Evolutionary conservation across 2,113 vertebrate species (phyloP).

Genomic region (Pseudorhombus dupliciocellatus): DNA sequence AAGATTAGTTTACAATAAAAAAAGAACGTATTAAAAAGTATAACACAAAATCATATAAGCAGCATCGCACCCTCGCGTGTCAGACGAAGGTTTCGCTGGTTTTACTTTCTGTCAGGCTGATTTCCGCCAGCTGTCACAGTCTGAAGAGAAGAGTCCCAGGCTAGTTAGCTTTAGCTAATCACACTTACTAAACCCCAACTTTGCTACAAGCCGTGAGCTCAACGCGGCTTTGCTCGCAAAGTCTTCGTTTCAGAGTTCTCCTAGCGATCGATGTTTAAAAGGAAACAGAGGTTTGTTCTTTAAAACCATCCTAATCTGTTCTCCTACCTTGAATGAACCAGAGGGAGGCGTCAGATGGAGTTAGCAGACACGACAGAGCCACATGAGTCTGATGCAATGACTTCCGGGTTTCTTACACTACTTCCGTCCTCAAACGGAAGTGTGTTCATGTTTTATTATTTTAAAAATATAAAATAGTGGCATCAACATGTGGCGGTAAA

Average conservation of each 20-base stretch:
- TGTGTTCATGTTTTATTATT: background rate
- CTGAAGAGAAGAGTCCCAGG: slow-evolving; percentile 4
- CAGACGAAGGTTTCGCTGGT: background rate
- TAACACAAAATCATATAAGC: background rate
- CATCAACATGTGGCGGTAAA: background rate
- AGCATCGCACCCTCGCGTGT: background rate
- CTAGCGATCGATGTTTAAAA: background rate
- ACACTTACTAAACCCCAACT: slow-evolving; percentile 7
- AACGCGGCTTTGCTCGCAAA: accelerated
- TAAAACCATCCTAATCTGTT: background rate
- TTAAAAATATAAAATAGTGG: background rate
- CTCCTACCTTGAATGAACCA: slow-evolving; percentile 66
- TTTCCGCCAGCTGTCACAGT: slow-evolving; percentile 51
- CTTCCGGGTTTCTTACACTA: slow-evolving; percentile 50
- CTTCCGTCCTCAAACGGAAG: slow-evolving; percentile 54
- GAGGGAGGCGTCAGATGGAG: slow-evolving; percentile 55
- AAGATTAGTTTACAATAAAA: too few relatives aligned
- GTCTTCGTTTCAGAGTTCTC: background rate
- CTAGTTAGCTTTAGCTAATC: slow-evolving; percentile 47
- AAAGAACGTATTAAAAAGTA: background rate
- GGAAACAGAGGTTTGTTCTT: accelerated
- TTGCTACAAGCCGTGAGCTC: background rate
- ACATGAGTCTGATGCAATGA: slow-evolving; percentile 77
- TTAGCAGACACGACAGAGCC: slow-evolving; percentile 17
- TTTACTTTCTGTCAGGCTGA: slow-evolving; percentile 1